These are phyloP conservation scores for Hybognathus amarus DNA, from an alignment of 2,797 vertebrate genomes.

Conservation along the genomic window DNA sequence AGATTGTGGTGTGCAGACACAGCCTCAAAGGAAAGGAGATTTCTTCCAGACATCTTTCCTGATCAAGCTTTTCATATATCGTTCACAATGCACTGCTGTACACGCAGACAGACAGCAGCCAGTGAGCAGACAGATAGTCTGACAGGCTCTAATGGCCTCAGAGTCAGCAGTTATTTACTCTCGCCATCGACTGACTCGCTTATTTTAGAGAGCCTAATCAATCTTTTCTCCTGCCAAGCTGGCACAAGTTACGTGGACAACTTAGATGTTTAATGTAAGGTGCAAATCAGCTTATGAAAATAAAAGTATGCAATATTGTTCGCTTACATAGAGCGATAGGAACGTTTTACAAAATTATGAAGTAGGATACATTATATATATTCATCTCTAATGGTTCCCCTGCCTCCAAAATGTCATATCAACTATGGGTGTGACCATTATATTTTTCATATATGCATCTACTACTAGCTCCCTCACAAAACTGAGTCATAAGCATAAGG, in stretches of 20 bases:
- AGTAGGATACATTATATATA: background rate
- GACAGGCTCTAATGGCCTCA: slow-evolving; percentile 37
- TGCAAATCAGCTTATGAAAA: slow-evolving; percentile 6
- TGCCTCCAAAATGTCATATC: background rate
- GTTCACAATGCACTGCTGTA: slow-evolving; percentile 42
- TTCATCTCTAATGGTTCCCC: background rate
- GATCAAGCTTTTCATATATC: slow-evolving; percentile 46
- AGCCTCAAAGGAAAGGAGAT: background rate
- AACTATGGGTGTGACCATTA: background rate
- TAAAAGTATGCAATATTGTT: background rate
- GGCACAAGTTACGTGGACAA: slow-evolving; percentile 13
- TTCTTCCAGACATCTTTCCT: slow-evolving; percentile 48
- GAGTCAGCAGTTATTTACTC: slow-evolving; percentile 49
- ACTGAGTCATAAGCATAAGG: background rate
- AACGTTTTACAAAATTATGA: background rate
- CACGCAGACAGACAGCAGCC: slow-evolving; percentile 49
- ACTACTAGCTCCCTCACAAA: background rate
- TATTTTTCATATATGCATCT: background rate
- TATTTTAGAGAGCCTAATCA: slow-evolving; percentile 52
- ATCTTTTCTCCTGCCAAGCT: slow-evolving; percentile 36
- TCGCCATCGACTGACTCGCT: slow-evolving; percentile 48
- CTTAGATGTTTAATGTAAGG: background rate
- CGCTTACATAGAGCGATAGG: background rate
- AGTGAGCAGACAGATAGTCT: slow-evolving; percentile 35
- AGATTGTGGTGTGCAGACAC: background rate